phyloP scores from a whole-genome alignment of 2,113 vertebrate genomes.

The Sigmodon hispidus region DNA sequence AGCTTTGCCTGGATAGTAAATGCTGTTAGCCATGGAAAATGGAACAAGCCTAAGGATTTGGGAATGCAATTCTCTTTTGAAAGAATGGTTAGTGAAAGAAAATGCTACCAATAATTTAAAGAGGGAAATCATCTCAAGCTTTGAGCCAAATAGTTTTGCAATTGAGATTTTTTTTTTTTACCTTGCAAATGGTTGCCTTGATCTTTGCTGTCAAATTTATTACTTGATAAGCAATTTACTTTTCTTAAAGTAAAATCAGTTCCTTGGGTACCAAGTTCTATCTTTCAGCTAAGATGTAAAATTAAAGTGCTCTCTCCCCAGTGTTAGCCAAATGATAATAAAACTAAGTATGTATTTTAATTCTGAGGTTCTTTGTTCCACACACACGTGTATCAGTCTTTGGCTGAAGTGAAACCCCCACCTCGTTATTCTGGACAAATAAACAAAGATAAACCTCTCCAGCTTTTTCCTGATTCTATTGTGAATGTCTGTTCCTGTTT shows the following conservation, averaged over 20 bases:
- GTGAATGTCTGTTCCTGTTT: not conserved
- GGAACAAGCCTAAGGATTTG: not conserved
- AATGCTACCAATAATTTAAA: not conserved
- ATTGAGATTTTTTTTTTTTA: not conserved
- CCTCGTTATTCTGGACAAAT: slow-evolving; percentile 27
- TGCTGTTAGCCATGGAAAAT: not conserved
- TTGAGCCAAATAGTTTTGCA: slow-evolving; percentile 30
- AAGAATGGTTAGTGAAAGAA: not conserved
- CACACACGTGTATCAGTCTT: not conserved
- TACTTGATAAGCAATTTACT: slow-evolving; percentile 18
- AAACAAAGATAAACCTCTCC: slow-evolving; percentile 13
- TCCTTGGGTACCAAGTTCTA: not conserved
- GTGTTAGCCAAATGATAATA: not conserved
- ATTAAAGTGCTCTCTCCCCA: not conserved
- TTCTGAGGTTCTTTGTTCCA: not conserved
- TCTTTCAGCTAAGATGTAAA: not conserved
- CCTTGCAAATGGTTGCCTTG: not conserved
- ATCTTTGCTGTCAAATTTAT: not conserved
- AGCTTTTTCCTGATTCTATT: not conserved
- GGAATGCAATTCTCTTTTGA: slow-evolving; percentile 24
- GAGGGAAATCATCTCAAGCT: slow-evolving; percentile 6
- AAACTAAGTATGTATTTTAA: not conserved
- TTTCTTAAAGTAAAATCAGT: slow-evolving; percentile 18
- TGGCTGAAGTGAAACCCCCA: not conserved
- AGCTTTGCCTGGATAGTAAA: not conserved